Base-by-base conservation (phyloP, 2,888 invertebrate species). In the Diploptera punctata region DNA sequence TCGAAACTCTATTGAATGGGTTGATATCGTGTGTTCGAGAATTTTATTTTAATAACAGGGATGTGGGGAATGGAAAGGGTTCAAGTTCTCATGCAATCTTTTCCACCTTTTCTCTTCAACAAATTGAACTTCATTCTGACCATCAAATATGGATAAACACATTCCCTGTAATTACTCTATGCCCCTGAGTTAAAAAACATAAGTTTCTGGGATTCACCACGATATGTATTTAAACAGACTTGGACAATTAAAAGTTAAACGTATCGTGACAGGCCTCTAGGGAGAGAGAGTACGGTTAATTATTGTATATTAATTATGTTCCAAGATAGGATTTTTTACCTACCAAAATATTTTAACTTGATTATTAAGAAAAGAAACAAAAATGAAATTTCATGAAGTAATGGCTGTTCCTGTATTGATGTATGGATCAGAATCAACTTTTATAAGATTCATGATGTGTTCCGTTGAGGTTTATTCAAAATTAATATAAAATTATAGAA, bases 161-260 rank as follows among this genome's bases (percentile, higher is more conserved):
- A 57, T 57, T 29, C 26, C 29, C 57, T 57, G 57, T 29, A 29
- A 57, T 57, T 57, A 57, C 13, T 29, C 57, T 18, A n/a, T 57
- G 26, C 29, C 57, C 4, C 57, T 57, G 29, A 57, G n/a, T n/a
- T 16, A 13, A 29, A 57, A 57, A 57, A 57, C 57, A 57, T 29
- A 4, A 24, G 24, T 24, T 2, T 29, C 57, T 3, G n/a, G 57
- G 29, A 57, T 57, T 57, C 29, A 26, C 13, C n/a, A 24, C 29
- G 24, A 24, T 29, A 29, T 57, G 26, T 57, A 57, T 57, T 57
- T 24, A 57, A 57, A 57, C 24, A 57, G 26, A 16, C 5, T 29
- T 57, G 26, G 13, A 29, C n/a, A 57, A 57, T 57, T 57, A 57
- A 57, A 57, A 57, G 57, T 57, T 57, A 57, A 57, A 57, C 29